Conservation (phyloP, 2,888 invertebrate genomes). For the Drosophila merina region DNA sequence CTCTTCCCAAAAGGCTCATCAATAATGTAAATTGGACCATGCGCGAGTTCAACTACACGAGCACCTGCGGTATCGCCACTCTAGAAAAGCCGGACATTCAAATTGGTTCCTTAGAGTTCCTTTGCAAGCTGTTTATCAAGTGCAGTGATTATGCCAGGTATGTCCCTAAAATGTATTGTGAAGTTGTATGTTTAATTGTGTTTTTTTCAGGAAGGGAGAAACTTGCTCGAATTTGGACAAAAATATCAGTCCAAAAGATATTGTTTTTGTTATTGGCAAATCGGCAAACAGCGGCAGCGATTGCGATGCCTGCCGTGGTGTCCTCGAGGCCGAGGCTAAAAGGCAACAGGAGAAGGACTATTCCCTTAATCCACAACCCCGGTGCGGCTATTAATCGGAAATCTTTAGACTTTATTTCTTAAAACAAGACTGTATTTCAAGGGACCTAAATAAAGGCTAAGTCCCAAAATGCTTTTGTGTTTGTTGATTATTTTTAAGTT, state of each 20-base stretch:
- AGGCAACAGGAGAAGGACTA: conserved; percentile 17
- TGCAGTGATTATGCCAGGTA: conserved; percentile 31
- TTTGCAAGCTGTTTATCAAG: conserved; percentile 27
- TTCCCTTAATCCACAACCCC: not conserved
- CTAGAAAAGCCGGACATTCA: not conserved
- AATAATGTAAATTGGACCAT: conserved; percentile 4
- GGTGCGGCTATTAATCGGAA: not conserved
- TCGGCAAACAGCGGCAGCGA: not conserved
- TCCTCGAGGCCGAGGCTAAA: conserved; percentile 4
- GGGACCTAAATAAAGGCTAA: not conserved
- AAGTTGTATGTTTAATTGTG: not conserved
- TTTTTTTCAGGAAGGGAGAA: conserved; percentile 13
- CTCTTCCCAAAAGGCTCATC: conserved; percentile 8
- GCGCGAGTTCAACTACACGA: conserved; percentile 22
- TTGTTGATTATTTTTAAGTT: too few species aligned
- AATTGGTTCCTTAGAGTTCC: conserved; percentile 16
- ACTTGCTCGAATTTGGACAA: conserved; percentile 11
- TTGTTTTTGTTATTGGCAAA: conserved; percentile 23
- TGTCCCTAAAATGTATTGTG: not conserved
- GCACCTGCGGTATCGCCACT: conserved; percentile 7
- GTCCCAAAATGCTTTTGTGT: not conserved
- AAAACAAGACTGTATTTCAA: not conserved
- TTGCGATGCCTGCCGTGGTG: conserved; percentile 19
- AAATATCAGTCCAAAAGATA: conserved; percentile 17
- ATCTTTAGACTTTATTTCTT: not conserved